Base-by-base conservation (phyloP, 2,113 vertebrate genomes). In the Ivindomyrus marchei region DNA sequence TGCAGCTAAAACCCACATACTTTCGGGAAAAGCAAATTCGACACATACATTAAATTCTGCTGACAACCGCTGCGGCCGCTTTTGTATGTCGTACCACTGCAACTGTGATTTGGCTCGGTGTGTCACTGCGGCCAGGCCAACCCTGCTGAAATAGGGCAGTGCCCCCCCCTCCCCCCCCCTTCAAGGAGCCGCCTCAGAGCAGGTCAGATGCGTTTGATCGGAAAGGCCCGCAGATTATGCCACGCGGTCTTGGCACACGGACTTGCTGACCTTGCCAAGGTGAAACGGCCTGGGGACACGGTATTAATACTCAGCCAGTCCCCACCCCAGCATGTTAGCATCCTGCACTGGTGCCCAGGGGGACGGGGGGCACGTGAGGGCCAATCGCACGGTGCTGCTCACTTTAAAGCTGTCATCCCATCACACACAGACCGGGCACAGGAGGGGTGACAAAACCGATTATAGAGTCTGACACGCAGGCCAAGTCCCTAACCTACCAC, bases 241-340 rank as follows among this genome's bases (percentile, higher is more conserved):
- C 36, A 47, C 80, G 27, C 31, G n/a, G 70, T 31, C 88, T 66
- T 86, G 56, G 89, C 89, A 53, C 66, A 49, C 87, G 42, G 21
- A 5, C 3, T 4, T 17, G 50, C 87, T 84, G 88, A 77, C 58
- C 62, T 88, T 53, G 24, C 49, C 91, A 89, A 89, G 91, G 89
- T 90, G 89, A 89, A 27, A 46, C 66, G 21, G 17, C 85, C 83
- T 46, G 58, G 31, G n/a, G 84, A 24, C 24, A 62, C 17, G 45
- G 66, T 87, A 90, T 74, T 90, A 88, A 88, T 77, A 70, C 58
- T 84, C 62, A 80, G 89, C 77, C 39, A 84, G 47, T 42, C 50
- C 39, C 39, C 88, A 47, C 17, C 36, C 74, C 36, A 77, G 74
- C 36, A 42, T 19, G 36, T 80, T 80, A 42, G 74, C 36, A 80